Conservation (phyloP, 2,113 vertebrate genomes). For the Nycticorax nycticorax region DNA sequence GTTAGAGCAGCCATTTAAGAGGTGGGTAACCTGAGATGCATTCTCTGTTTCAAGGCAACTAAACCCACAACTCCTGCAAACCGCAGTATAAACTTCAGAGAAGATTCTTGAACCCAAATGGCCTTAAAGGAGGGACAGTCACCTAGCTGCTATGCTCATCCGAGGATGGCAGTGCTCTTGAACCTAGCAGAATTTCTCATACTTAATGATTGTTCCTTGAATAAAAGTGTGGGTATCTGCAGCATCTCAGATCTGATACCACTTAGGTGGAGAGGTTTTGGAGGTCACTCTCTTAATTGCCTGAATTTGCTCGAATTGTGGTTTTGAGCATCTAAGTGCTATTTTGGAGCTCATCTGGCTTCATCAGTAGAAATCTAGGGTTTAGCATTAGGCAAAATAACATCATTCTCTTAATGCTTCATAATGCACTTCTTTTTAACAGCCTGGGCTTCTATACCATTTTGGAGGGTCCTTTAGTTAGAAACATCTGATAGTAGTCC, state of each 20-base stretch:
- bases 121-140: background rate
- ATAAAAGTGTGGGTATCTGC: background rate
- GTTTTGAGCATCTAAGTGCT: background rate
- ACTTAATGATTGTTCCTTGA: background rate
- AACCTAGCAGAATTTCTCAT: background rate
- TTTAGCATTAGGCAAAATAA: background rate
- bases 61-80: background rate
- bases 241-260: background rate
- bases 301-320: background rate
- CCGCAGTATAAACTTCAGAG: background rate
- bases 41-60: background rate
- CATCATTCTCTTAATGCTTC: background rate
- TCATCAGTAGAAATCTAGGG: background rate
- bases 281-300: background rate
- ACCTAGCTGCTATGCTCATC: background rate
- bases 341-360: background rate
- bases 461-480: background rate
- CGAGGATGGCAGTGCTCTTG: background rate
- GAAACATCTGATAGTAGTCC: background rate
- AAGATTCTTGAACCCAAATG: background rate
- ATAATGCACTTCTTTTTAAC: background rate
- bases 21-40: background rate
- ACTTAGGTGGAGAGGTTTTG: background rate
- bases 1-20: background rate
- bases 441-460: background rate